Conservation (phyloP, 2,113 vertebrate genomes). For the Sisor rabdophorus region DNA sequence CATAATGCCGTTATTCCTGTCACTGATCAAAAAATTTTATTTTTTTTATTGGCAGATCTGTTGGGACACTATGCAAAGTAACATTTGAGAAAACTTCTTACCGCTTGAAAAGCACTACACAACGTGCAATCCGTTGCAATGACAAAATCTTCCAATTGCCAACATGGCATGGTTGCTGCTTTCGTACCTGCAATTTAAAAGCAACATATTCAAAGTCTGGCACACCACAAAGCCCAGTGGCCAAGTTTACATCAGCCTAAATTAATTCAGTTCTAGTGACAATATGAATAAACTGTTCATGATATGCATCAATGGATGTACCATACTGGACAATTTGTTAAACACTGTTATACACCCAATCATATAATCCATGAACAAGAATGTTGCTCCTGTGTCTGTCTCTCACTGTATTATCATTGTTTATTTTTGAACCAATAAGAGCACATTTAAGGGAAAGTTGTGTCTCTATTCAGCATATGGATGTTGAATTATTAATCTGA, state of each 20-base stretch:
- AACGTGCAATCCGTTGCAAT: constrained; percentile 68
- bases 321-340: not conserved
- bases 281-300: not conserved
- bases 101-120: constrained; percentile 70
- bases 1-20: too few species aligned
- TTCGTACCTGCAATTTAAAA: constrained; percentile 43
- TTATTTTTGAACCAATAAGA: too few species aligned
- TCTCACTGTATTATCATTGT: too few species aligned
- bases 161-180: constrained; percentile 67
- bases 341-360: not conserved
- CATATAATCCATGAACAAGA: not conserved
- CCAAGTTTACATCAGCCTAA: not conserved
- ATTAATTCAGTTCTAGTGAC: not conserved
- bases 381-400: not conserved
- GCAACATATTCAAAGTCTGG: not conserved
- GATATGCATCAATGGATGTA: not conserved
- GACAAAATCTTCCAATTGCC: constrained; percentile 75
- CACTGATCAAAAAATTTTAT: too few species aligned
- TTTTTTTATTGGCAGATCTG: too few species aligned
- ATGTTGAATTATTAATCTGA: too few species aligned
- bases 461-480: too few species aligned
- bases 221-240: too few species aligned
- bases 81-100: constrained; percentile 55
- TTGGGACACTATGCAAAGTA: too few species aligned
- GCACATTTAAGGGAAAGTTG: too few species aligned